Base-by-base conservation (phyloP, 2,113 vertebrate species). In the Dermatemys mawii region DNA sequence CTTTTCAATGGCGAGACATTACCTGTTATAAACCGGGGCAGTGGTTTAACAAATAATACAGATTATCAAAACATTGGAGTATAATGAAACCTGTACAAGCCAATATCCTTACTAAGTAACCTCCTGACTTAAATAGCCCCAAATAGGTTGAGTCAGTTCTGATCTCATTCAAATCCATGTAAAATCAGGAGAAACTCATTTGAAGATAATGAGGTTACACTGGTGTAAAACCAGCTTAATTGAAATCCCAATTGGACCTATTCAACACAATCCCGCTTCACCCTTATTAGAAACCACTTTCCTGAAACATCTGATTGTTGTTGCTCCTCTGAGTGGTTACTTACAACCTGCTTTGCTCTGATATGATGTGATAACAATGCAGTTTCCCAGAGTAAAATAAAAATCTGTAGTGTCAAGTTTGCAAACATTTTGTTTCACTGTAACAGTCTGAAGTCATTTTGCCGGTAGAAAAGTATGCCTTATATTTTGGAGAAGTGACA, bases 351-450 rank as follows among this genome's bases (percentile, higher is more conserved):
- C 44, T 48, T 63, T 48, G 22, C 27, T 83, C 29, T 44, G 11
- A n/a, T 50, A 10, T 35, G 38, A 55, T 44, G 44, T 32, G 63
- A 51, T 24, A 46, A 48, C 27, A 29, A 57, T 63, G 29, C 81
- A 4, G 29, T 63, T 83, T 83, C 57, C 81, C 57, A 83, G 19
- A 63, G 19, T 48, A 67, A 83, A 83, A 48, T 81, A 78, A 94
- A 87, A 38, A 92, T 60, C 87, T 93, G 91, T 90, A 93, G 91
- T 86, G 93, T 95, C 92, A 91, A 89, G 87, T 93, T 83, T 92
- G 75, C 84, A 51, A 55, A 87, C 24, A 8, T 94, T 88, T 94
- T 90, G 91, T 96, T 93, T 93, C 83, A 93, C 79, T 53, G 44
- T 57, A 92, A 44, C 82, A 91, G 11, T 92, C 78, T 90, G 63